These are phyloP conservation scores for Phaedon cochleariae DNA, from an alignment of 2,888 invertebrate species.

Conservation along the genomic window DNA sequence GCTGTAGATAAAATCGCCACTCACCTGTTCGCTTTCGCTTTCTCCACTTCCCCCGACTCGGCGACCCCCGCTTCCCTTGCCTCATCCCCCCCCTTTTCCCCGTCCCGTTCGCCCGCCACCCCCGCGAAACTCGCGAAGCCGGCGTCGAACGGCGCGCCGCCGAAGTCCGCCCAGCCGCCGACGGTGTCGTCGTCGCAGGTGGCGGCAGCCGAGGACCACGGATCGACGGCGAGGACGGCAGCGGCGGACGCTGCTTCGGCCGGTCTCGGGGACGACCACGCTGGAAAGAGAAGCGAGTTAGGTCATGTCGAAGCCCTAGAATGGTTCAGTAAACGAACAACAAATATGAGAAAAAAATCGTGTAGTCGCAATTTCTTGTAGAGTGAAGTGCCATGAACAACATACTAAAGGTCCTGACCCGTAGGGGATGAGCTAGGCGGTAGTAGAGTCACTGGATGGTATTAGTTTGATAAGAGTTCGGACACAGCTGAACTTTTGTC, in stretches of 20 bases:
- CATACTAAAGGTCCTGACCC: too few species aligned
- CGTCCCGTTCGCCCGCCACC: slow-evolving; percentile 15
- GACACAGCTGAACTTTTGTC: too few species aligned
- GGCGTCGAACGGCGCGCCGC: slow-evolving; percentile 53
- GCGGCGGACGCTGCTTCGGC: slow-evolving; percentile 19
- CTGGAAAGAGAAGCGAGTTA: slow-evolving; percentile 43
- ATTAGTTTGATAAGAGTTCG: too few species aligned
- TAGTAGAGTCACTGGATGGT: too few species aligned
- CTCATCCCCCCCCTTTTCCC: not conserved
- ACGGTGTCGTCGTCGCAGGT: slow-evolving; percentile 31
- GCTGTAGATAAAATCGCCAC: slow-evolving; percentile 14
- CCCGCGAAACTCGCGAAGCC: slow-evolving; percentile 42
- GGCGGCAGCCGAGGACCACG: slow-evolving; percentile 49
- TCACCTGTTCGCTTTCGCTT: slow-evolving; percentile 22
- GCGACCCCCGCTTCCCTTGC: slow-evolving; percentile 43
- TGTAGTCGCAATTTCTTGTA: too few species aligned
- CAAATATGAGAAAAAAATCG: too few species aligned
- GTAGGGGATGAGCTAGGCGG: too few species aligned
- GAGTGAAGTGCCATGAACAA: too few species aligned
- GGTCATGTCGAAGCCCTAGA: too few species aligned
- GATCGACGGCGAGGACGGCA: slow-evolving; percentile 47
- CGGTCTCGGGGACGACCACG: slow-evolving; percentile 56
- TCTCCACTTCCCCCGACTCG: slow-evolving; percentile 47
- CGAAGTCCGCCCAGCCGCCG: slow-evolving; percentile 63
- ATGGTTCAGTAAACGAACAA: too few species aligned